phyloP scores from a whole-genome alignment of 2,113 vertebrate genomes.

The Seriola rivoliana region DNA sequence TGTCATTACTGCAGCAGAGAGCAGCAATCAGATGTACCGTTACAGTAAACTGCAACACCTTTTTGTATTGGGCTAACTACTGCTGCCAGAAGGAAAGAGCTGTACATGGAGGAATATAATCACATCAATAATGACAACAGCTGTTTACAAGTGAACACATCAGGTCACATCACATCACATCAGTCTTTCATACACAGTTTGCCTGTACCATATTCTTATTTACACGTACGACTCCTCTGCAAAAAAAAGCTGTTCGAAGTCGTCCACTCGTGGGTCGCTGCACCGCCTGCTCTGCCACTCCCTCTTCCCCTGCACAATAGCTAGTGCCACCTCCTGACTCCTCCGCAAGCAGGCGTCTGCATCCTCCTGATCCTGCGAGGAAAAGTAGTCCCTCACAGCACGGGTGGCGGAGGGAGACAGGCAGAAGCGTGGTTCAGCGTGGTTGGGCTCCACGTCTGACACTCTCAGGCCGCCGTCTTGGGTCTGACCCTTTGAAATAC shows the following conservation, averaged over 20 bases:
- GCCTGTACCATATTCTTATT: conserved; percentile 45
- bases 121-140: conserved; percentile 15
- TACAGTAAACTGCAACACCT: conserved; percentile 24
- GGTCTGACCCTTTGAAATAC: not conserved
- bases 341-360: conserved; percentile 71
- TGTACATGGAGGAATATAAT: conserved; percentile 4
- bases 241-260: conserved; percentile 88
- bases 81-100: conserved; percentile 11
- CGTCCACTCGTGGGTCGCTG: conserved; percentile 85
- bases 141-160: conserved; percentile 13
- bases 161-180: conserved; percentile 1
- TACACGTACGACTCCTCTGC: conserved; percentile 85
- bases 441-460: conserved; percentile 51
- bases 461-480: conserved; percentile 51
- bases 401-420: conserved; percentile 76
- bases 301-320: conserved; percentile 77
- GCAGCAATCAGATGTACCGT: conserved; percentile 33
- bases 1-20: not conserved
- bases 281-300: conserved; percentile 84
- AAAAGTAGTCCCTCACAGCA: conserved; percentile 73
- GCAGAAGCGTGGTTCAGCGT: conserved; percentile 52
- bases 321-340: conserved; percentile 78
- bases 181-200: conserved; percentile 23
- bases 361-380: conserved; percentile 70
- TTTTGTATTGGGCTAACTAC: not conserved